These are phyloP conservation scores for Hyperoplus immaculatus DNA, from an alignment of 2,797 vertebrate genomes.

Conservation along the genomic window DNA sequence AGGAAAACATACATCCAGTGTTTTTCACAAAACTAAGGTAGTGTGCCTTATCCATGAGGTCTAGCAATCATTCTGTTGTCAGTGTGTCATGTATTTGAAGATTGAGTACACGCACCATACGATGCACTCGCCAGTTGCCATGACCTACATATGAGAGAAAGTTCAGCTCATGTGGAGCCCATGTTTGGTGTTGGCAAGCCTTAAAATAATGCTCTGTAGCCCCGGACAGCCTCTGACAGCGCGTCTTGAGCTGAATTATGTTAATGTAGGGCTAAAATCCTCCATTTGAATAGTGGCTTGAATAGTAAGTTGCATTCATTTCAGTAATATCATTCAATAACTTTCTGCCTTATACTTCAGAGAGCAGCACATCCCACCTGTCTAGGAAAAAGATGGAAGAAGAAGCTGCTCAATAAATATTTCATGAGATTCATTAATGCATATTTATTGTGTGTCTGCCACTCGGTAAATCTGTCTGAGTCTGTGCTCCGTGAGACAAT, in stretches of 20 bases:
- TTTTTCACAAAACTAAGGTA: too few relatives aligned
- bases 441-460: slow-evolving; percentile 74
- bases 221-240: slow-evolving; percentile 44
- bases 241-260: slow-evolving; percentile 57
- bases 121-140: slow-evolving; percentile 41
- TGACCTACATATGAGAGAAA: slow-evolving; percentile 65
- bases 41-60: too few relatives aligned
- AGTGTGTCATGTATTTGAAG: slow-evolving; percentile 24
- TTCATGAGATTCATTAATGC: slow-evolving; percentile 73
- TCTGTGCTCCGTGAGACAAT: slow-evolving; percentile 43
- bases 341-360: slow-evolving; percentile 45
- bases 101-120: slow-evolving; percentile 21
- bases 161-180: slow-evolving; percentile 28
- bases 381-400: slow-evolving; percentile 53
- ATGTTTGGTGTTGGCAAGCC: slow-evolving; percentile 43
- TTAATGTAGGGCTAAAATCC: slow-evolving; percentile 59
- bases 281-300: slow-evolving; percentile 45
- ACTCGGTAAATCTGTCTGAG: slow-evolving; percentile 65
- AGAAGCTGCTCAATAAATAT: slow-evolving; percentile 69
- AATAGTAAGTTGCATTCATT: slow-evolving; percentile 50
- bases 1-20: too few relatives aligned
- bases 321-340: slow-evolving; percentile 51
- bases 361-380: slow-evolving; percentile 62
- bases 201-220: slow-evolving; percentile 33
- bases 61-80: neutral